A percentile compares a stretch with the other conserved stretches of the same genome.
Evolutionary conservation across 1,140 invertebrate species (phyloP).

Genomic region (Aphidius gifuensis): DNA sequence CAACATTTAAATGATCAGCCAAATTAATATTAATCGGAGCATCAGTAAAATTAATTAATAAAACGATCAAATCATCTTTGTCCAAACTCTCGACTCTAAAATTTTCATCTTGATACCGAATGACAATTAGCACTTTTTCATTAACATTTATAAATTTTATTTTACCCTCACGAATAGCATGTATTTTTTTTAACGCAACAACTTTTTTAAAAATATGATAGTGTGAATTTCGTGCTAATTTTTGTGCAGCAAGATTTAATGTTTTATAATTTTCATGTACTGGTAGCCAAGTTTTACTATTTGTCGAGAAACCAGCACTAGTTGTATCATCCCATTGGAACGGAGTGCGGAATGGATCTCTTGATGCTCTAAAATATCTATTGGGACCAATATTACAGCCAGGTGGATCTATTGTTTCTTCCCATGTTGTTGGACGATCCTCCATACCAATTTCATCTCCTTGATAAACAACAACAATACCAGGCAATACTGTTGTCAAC

Average conservation of each 20-base stretch:
- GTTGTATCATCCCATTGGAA: slow-evolving; percentile 70
- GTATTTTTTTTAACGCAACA: slow-evolving; percentile 44
- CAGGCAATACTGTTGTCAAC: slow-evolving; percentile 62
- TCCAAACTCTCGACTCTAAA: neutral
- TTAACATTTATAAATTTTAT: slow-evolving; percentile 39
- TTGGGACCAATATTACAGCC: slow-evolving; percentile 48
- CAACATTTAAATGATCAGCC: slow-evolving; percentile 28
- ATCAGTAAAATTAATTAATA: slow-evolving; percentile 34
- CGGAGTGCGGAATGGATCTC: slow-evolving; percentile 70
- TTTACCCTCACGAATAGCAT: slow-evolving; percentile 44
- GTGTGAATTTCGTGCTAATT: slow-evolving; percentile 45
- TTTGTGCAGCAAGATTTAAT: slow-evolving; percentile 57
- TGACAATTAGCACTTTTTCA: slow-evolving; percentile 44
- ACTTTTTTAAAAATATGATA: slow-evolving; percentile 57
- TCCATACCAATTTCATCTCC: slow-evolving; percentile 78
- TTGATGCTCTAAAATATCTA: slow-evolving; percentile 37
- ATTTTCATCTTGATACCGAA: slow-evolving; percentile 12
- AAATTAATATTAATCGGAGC: slow-evolving; percentile 24
- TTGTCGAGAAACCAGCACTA: slow-evolving; percentile 64
- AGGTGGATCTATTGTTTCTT: slow-evolving; percentile 49
- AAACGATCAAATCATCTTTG: neutral
- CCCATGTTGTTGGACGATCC: slow-evolving; percentile 60
- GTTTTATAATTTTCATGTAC: slow-evolving; percentile 56
- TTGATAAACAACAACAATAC: slow-evolving; percentile 67
- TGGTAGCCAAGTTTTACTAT: slow-evolving; percentile 59